phyloP scores from a whole-genome alignment of 1,140 invertebrate genomes.

The Ladona fulva region DNA sequence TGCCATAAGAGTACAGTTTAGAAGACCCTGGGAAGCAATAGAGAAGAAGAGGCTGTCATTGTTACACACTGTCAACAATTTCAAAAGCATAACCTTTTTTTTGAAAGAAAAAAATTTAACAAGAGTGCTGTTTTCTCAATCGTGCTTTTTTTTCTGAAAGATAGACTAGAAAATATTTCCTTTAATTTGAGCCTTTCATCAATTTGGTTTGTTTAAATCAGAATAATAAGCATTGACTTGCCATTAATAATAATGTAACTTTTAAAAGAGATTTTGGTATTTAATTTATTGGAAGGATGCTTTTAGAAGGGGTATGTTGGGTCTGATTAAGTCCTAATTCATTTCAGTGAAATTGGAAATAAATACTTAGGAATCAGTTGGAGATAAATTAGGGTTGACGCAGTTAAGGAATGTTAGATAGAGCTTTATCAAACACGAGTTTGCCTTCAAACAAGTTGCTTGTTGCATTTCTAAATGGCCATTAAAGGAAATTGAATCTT shows the following conservation, averaged over 20 bases:
- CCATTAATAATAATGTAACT: too few relatives aligned
- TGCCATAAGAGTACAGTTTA: neutral
- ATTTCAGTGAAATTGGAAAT: neutral
- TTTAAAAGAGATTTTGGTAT: too few relatives aligned
- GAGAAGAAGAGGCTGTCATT: conserved; percentile 1
- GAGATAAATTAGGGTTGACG: neutral
- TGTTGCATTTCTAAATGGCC: neutral
- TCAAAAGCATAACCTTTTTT: too few relatives aligned
- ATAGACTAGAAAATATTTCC: too few relatives aligned
- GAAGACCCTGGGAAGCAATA: neutral
- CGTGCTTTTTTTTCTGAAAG: too few relatives aligned
- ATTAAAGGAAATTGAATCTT: neutral
- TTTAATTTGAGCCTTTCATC: too few relatives aligned
- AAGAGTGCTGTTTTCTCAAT: too few relatives aligned
- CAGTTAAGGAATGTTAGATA: neutral
- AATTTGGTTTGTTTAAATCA: too few relatives aligned
- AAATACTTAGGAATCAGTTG: neutral
- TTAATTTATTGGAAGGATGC: too few relatives aligned
- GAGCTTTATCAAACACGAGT: neutral
- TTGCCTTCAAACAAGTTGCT: neutral
- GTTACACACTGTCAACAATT: neutral
- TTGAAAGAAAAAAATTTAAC: too few relatives aligned
- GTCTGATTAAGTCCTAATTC: neutral
- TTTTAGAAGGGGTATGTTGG: neutral
- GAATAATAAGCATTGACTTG: too few relatives aligned